Percentiles rank a stretch among this genome's conserved stretches.
Evolutionary conservation across 2,113 vertebrate species (phyloP).

Genomic region (Peromyscus californicus): DNA sequence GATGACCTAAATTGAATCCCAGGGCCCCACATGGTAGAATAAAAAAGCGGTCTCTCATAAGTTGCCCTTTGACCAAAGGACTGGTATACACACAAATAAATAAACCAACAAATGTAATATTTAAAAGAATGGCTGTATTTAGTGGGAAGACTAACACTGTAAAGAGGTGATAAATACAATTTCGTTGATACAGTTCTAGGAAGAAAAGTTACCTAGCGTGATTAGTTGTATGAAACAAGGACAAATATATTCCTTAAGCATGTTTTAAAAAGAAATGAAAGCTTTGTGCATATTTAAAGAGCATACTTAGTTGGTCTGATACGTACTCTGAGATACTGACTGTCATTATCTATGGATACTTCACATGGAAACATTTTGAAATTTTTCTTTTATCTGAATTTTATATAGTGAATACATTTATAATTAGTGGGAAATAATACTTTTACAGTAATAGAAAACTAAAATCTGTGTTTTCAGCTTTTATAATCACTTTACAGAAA

Average conservation of each 20-base stretch:
- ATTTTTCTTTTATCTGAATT: constrained; percentile 60
- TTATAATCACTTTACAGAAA: constrained; percentile 30
- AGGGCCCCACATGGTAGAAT: not conserved
- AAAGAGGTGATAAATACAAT: not conserved
- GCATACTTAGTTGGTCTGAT: not conserved
- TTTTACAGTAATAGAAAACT: constrained; percentile 62
- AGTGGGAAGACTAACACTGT: not conserved
- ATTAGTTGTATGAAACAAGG: not conserved
- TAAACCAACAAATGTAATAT: not conserved
- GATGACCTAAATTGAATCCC: not conserved
- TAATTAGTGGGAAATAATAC: constrained; percentile 6
- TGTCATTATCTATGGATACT: not conserved
- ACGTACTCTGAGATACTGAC: not conserved
- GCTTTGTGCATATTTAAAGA: not conserved
- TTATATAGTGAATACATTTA: not conserved
- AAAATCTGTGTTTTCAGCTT: constrained; percentile 41
- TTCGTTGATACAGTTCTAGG: not conserved
- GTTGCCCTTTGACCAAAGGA: not conserved
- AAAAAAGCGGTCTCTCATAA: not conserved
- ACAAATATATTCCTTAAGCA: not conserved
- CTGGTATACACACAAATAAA: not conserved
- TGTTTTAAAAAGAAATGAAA: not conserved
- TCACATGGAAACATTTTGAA: not conserved
- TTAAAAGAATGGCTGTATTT: constrained; percentile 4
- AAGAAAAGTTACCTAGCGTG: not conserved